Conservation (phyloP, 2,797 vertebrate species). For the Sitta carolinensis region DNA sequence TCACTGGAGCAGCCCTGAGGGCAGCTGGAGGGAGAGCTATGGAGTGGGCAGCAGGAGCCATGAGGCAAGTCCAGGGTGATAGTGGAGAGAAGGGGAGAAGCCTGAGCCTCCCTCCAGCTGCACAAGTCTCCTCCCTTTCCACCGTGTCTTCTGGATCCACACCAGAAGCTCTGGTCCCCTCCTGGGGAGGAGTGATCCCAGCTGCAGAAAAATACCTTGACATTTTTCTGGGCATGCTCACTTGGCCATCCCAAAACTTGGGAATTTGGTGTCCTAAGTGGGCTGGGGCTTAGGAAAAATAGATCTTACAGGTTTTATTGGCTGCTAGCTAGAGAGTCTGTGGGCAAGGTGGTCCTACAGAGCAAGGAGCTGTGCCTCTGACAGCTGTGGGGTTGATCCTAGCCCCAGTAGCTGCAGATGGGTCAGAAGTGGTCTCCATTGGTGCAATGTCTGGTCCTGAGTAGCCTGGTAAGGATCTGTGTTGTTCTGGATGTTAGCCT, state of each 20-base stretch:
- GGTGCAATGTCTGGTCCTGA: neutral
- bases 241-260: neutral
- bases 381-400: neutral
- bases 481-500: neutral
- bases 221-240: neutral
- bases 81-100: neutral
- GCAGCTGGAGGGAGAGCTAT: accelerated
- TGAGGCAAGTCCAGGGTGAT: neutral
- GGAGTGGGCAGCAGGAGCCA: neutral
- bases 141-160: neutral
- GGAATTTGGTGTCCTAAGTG: neutral
- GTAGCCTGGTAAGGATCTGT: neutral
- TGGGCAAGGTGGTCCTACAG: neutral
- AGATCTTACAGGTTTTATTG: accelerated
- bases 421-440: neutral
- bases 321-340: neutral
- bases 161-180: neutral
- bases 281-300: neutral
- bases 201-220: neutral
- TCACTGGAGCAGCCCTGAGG: accelerated
- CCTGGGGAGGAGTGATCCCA: neutral
- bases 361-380: neutral
- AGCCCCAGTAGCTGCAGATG: neutral
- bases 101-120: neutral
- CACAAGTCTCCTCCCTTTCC: neutral